Base-by-base conservation (phyloP, 2,113 vertebrate genomes). In the Pterocles gutturalis region DNA sequence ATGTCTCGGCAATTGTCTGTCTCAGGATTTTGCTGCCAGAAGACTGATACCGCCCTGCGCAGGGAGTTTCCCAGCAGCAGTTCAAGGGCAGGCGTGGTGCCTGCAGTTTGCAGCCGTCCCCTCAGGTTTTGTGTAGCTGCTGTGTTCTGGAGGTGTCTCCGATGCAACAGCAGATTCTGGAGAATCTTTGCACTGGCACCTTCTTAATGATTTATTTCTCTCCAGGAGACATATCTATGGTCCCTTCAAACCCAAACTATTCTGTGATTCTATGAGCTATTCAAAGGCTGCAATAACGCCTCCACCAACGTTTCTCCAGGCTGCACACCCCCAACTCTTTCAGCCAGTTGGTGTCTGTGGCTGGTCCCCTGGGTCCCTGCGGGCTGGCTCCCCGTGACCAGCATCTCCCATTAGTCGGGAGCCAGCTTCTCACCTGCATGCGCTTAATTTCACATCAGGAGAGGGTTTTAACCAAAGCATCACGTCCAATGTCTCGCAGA, bases 361-460 rank as follows among this genome's bases (percentile, higher is more conserved):
- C 41, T 0, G 1, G 55, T 29, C 19, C 36, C 36, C 15, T 0
- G 1, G 22, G 38, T 18, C 16, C 41, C 69, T 17, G 31, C 12
- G 2, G 2, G 62, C 72, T 53, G 62, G 46, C 33, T 61, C 33
- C 64, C 46, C 13, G 7, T 1, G 2, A 33, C 4, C 46, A 8
- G 57, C 11, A 2, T 9, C 31, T 24, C 31, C 14, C 2, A 0
- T 34, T 11, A 29, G 16, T 6, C 2, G 5, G 53, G 53, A 25
- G 53, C 31, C 20, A 21, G 38, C 33, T 33, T 25, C 75, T 38
- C 26, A 3, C 14, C 38, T 33, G 46, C 36, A 38, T 43, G 67
- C 25, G 1, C 25, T 13, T 45, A 5, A 33, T 46, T 61, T 53
- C 46, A 14, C 17, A 0, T 61, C 28, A 62, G 11, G 5, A 48